Evolutionary conservation across 2,888 invertebrate genomes (phyloP), one percentile per base, ranked within the genome.

Genomic region (Empis stercorea): DNA sequence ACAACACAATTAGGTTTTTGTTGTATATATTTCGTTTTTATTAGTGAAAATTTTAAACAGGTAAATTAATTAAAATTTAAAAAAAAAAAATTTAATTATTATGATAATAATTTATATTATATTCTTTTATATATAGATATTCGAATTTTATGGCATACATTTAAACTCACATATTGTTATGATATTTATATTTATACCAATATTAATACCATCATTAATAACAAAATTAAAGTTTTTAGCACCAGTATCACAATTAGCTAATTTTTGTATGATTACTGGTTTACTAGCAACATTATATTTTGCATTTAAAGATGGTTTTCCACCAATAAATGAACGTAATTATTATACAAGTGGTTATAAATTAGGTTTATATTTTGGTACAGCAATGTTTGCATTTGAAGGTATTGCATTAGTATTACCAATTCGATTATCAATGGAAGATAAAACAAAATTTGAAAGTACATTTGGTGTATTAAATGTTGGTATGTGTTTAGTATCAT

Each of bases 1-100:
- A 74, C 94, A 48, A 96, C 96, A n/a, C 97, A 97, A 71, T 74
- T 97, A 51, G 97, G 97, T 50, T 96, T 97, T 72, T 97, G 97
- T 69, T 95, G 94, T 66, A 88, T 96, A 27, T 97, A 97, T 70
- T 87, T 95, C 59, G 88, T 96, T 15, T 96, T 96, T 66, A 87
- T 96, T 55, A 84, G 93, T 11, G 81, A 82, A 52, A 94, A 91
- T 65, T 65, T 89, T 51, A 76, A 85, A 68, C 79, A 84, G 78
- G 87, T 85, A 50, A 58, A 59, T 55, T 27, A n/a, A 16, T 20
- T n/a, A 44, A 15, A 20, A 27, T 13, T 49, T 17, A 4, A 10
- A 36, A 16, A 11, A 10, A 9, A 10, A 15, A 27, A 43, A 15
- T 34, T 40, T 16, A 10, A 10, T 15, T 23, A 11, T 27, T 6